phyloP scores from a whole-genome alignment of 2,888 invertebrate species.

The Sisyra terminalis region DNA sequence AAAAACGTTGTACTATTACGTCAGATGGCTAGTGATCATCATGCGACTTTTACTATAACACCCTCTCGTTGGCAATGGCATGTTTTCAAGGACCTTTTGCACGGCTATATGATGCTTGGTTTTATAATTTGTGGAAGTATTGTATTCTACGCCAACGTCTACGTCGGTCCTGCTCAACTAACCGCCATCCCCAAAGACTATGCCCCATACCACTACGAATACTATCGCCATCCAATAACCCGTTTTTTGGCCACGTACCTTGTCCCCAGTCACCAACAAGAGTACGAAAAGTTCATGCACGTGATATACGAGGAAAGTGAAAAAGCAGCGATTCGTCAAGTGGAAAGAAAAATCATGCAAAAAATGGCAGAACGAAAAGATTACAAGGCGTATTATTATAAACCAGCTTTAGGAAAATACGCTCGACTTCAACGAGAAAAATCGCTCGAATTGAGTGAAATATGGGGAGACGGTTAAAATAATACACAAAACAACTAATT shows the following conservation, averaged over 20 bases:
- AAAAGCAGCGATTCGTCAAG: slow-evolving; percentile 33
- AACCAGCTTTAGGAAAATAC: slow-evolving; percentile 53
- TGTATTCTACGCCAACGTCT: slow-evolving; percentile 51
- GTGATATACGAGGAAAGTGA: slow-evolving; percentile 52
- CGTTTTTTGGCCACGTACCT: slow-evolving; percentile 51
- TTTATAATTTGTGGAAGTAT: slow-evolving; percentile 48
- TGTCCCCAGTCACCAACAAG: slow-evolving; percentile 53
- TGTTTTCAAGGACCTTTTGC: slow-evolving; percentile 69
- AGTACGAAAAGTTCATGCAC: slow-evolving; percentile 69
- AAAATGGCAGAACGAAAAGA: slow-evolving; percentile 61
- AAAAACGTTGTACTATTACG: background rate
- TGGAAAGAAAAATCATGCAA: slow-evolving; percentile 41
- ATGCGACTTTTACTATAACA: slow-evolving; percentile 23
- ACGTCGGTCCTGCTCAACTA: slow-evolving; percentile 70
- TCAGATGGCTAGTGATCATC: background rate
- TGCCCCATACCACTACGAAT: slow-evolving; percentile 78
- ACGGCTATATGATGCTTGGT: slow-evolving; percentile 37
- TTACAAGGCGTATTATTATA: slow-evolving; percentile 70
- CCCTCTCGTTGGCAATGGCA: slow-evolving; percentile 64
- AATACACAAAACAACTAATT: no score
- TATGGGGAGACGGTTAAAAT: no score
- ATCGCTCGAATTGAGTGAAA: no score
- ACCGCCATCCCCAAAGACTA: slow-evolving; percentile 69
- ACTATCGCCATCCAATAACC: slow-evolving; percentile 60
- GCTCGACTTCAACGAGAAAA: slow-evolving; percentile 28